A percentile compares a stretch with the other conserved stretches of the same genome.
Evolutionary conservation across 1,140 invertebrate species (phyloP).

Genomic region (Euwallacea similis): DNA sequence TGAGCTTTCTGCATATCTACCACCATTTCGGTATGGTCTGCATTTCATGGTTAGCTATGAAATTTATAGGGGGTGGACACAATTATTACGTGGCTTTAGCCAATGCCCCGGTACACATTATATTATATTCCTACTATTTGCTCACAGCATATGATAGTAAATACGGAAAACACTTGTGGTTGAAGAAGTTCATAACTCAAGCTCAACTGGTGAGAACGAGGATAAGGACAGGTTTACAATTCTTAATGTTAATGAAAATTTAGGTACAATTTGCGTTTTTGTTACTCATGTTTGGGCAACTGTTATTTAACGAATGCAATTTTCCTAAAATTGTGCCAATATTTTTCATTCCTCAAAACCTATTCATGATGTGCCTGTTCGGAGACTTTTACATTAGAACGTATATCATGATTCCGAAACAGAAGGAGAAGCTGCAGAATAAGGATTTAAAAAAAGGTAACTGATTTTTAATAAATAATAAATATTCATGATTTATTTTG

Average conservation of each 20-base stretch:
- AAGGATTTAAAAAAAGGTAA: not conserved
- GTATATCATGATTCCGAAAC: constrained; percentile 58
- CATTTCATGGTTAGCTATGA: constrained; percentile 64
- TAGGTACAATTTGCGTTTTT: constrained; percentile 75
- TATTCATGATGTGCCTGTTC: constrained; percentile 81
- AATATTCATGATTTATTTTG: too few species aligned
- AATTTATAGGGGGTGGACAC: constrained; percentile 67
- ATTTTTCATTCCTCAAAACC: constrained; percentile 68
- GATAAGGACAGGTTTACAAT: not conserved
- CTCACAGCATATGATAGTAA: constrained; percentile 64
- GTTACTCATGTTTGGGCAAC: constrained; percentile 66
- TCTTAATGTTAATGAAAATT: constrained; percentile 41
- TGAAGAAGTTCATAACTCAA: constrained; percentile 76
- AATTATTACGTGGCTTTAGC: constrained; percentile 63
- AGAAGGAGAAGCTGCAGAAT: not conserved
- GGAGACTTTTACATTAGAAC: constrained; percentile 82
- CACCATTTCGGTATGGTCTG: constrained; percentile 80
- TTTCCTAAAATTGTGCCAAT: constrained; percentile 66
- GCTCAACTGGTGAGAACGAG: constrained; percentile 62
- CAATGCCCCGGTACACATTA: constrained; percentile 75
- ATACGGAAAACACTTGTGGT: constrained; percentile 67
- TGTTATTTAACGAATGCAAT: constrained; percentile 69
- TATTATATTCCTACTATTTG: constrained; percentile 84
- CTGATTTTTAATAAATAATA: not conserved
- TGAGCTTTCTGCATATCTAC: constrained; percentile 85